Conservation (phyloP, 2,888 invertebrate species). For the Mayetiola destructor region DNA sequence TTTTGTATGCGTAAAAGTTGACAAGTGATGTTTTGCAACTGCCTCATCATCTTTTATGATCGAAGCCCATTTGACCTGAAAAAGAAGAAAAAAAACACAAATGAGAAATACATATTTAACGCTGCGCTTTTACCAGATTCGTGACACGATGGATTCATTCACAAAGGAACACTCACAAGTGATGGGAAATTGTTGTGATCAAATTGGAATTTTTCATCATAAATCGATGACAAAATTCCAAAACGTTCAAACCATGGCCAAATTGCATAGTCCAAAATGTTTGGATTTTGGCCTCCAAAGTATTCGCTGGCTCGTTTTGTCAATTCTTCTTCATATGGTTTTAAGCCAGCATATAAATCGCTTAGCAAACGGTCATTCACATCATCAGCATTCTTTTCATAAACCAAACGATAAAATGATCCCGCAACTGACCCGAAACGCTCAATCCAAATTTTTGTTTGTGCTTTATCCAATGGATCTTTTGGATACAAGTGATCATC, state of each 20-base stretch:
- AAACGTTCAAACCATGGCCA: constrained; percentile 69
- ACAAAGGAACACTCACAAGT: no score
- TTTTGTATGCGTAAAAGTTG: constrained; percentile 56
- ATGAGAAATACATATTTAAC: constrained; percentile 36
- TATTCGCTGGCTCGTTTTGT: constrained; percentile 45
- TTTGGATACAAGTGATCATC: constrained; percentile 47
- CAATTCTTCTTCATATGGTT: constrained; percentile 49
- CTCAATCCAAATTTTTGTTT: constrained; percentile 33
- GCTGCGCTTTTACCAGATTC: constrained; percentile 27
- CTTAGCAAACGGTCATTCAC: background rate
- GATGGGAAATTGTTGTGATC: constrained; percentile 48
- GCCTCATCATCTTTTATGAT: constrained; percentile 38
- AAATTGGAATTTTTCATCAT: constrained; percentile 47
- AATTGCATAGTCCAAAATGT: constrained; percentile 67
- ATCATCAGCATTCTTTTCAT: constrained; percentile 26
- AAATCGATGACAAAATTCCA: constrained; percentile 41
- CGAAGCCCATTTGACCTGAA: background rate
- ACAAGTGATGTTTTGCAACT: constrained; percentile 50
- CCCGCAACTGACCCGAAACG: constrained; percentile 26
- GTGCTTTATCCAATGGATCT: constrained; percentile 40
- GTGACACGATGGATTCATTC: background rate
- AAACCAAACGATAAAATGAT: constrained; percentile 32
- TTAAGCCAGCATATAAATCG: background rate
- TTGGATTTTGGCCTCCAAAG: constrained; percentile 54
- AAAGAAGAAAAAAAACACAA: background rate